Percentiles rank a stretch among this genome's conserved stretches.
Evolutionary conservation across 2,888 invertebrate genomes (phyloP).

Genomic region (Disparrhopalites patrizii): DNA sequence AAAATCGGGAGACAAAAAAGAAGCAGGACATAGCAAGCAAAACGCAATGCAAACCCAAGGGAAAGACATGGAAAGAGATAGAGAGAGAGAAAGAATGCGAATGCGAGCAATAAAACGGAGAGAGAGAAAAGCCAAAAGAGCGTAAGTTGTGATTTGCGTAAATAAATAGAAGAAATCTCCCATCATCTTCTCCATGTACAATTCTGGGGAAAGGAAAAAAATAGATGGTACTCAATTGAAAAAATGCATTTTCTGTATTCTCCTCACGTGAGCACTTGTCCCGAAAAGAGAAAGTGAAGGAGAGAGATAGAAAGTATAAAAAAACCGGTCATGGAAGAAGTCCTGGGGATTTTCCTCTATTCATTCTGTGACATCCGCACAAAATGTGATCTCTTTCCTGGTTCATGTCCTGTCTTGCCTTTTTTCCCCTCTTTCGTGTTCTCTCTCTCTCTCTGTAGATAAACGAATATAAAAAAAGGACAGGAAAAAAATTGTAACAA

Average conservation of each 20-base stretch:
- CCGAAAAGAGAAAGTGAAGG: neutral
- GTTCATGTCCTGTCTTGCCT: neutral
- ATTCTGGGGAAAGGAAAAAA: neutral
- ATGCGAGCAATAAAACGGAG: neutral
- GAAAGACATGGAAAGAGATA: no score
- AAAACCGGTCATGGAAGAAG: neutral
- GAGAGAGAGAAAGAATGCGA: no score
- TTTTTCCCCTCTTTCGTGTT: neutral
- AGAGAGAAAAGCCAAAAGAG: neutral
- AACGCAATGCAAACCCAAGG: no score
- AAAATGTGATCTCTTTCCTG: neutral
- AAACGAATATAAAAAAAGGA: no score
- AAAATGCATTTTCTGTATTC: neutral
- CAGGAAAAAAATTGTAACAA: neutral
- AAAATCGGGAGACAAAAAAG: neutral
- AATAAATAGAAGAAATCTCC: neutral
- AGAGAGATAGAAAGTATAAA: neutral
- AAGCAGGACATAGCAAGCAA: neutral
- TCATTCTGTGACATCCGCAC: no score
- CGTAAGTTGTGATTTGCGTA: constrained; percentile 3
- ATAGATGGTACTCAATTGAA: neutral
- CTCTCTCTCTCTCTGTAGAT: no score
- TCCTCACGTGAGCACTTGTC: neutral
- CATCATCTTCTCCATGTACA: neutral
- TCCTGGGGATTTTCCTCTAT: neutral